Percentiles rank a stretch among this genome's conserved stretches.
phyloP scores from a whole-genome alignment of 2,113 vertebrate species.

The Peucedramus taeniatus region DNA sequence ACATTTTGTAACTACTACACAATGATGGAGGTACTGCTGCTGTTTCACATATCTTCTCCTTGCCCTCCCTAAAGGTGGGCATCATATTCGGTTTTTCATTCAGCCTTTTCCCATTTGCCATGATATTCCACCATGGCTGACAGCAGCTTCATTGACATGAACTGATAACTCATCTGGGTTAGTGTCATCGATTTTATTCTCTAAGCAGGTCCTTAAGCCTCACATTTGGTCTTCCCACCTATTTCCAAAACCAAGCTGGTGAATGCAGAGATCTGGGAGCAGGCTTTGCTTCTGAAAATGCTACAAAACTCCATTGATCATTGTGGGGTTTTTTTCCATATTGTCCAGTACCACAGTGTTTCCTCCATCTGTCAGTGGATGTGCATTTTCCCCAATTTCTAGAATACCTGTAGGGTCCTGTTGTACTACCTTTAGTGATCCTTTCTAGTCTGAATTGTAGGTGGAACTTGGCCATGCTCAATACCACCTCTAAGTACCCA shows the following conservation, averaged over 20 bases:
- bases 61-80: neutral
- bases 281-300: neutral
- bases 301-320: neutral
- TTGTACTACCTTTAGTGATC: neutral
- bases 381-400: neutral
- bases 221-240: neutral
- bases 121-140: neutral
- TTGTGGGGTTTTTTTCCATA: neutral
- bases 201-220: neutral
- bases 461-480: neutral
- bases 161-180: neutral
- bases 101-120: neutral
- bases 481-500: neutral
- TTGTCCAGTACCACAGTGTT: neutral
- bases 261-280: neutral
- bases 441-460: neutral
- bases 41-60: neutral
- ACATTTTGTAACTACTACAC: neutral
- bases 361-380: neutral
- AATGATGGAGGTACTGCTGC: neutral
- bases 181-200: neutral
- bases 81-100: neutral
- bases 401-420: neutral
- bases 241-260: neutral
- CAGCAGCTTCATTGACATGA: neutral